Evolutionary conservation across 2,888 invertebrate genomes (phyloP).

Genomic region (Philaethria dido): DNA sequence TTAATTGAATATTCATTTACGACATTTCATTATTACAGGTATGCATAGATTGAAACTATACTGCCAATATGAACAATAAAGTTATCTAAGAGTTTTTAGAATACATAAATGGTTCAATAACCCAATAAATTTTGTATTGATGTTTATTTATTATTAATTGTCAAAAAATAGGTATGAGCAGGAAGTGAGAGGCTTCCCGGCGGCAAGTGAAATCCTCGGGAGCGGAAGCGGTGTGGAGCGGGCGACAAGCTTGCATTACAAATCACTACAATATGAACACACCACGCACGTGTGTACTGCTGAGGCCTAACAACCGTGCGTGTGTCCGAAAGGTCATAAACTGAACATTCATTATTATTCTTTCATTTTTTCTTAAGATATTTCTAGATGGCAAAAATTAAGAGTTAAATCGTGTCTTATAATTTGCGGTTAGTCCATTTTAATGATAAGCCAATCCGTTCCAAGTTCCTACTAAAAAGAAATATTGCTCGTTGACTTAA

Average conservation of each 20-base stretch:
- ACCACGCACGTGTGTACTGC: slow-evolving; percentile 55
- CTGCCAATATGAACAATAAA: too few relatives aligned
- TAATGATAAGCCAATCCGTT: too few relatives aligned
- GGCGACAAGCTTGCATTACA: slow-evolving; percentile 75
- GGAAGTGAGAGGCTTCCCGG: slow-evolving; percentile 78
- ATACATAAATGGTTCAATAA: slow-evolving; percentile 31
- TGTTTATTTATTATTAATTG: slow-evolving; percentile 66
- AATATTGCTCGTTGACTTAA: too few relatives aligned
- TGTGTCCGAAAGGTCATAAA: slow-evolving; percentile 27
- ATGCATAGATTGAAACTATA: too few relatives aligned
- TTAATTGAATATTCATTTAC: too few relatives aligned
- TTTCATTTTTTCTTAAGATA: slow-evolving; percentile 1
- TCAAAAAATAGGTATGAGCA: slow-evolving; percentile 73
- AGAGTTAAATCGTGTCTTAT: not conserved
- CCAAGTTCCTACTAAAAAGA: too few relatives aligned
- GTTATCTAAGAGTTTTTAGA: not conserved
- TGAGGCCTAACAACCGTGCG: slow-evolving; percentile 40
- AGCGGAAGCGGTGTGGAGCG: slow-evolving; percentile 68
- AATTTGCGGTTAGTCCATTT: too few relatives aligned
- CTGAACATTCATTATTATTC: slow-evolving; percentile 8
- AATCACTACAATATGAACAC: slow-evolving; percentile 76
- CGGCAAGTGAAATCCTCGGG: slow-evolving; percentile 69
- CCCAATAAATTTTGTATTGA: slow-evolving; percentile 42
- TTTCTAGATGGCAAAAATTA: not conserved
- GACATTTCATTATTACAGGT: too few relatives aligned